A percentile compares a stretch with the other conserved stretches of the same genome.
Conservation (phyloP, 2,888 invertebrate genomes). For the Gisinianus flammeolus region DNA sequence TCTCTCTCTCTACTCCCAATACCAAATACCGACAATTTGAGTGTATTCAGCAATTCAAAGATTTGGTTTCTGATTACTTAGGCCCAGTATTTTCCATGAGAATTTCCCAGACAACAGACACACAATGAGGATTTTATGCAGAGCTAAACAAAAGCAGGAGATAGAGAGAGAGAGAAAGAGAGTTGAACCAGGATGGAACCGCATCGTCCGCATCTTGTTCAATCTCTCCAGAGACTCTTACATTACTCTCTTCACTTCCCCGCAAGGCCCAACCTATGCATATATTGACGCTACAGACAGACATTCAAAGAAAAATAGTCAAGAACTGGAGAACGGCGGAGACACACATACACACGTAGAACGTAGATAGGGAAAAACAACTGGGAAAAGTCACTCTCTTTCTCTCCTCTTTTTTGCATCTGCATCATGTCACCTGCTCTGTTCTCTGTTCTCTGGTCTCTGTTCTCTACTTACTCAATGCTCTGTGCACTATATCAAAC, state of each 20-base stretch:
- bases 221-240: slow-evolving; percentile 6
- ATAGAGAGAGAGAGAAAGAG: slow-evolving; percentile 9
- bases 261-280: slow-evolving; percentile 10
- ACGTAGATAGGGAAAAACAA: background rate
- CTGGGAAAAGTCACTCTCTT: background rate
- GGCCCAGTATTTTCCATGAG: no score
- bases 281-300: background rate
- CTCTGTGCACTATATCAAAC: no score
- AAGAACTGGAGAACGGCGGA: background rate
- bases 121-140: no score
- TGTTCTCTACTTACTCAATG: no score
- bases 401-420: no score
- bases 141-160: background rate
- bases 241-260: background rate
- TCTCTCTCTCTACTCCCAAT: no score
- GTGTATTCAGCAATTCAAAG: no score
- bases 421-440: no score
- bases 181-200: background rate
- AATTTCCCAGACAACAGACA: no score
- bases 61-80: no score
- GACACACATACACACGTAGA: background rate
- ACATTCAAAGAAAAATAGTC: background rate
- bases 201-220: background rate
- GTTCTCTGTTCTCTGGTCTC: no score
- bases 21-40: no score